Percentiles rank a stretch among this genome's conserved stretches.
phyloP scores from a whole-genome alignment of 1,140 invertebrate species.

The Eupristina koningsbergeri region DNA sequence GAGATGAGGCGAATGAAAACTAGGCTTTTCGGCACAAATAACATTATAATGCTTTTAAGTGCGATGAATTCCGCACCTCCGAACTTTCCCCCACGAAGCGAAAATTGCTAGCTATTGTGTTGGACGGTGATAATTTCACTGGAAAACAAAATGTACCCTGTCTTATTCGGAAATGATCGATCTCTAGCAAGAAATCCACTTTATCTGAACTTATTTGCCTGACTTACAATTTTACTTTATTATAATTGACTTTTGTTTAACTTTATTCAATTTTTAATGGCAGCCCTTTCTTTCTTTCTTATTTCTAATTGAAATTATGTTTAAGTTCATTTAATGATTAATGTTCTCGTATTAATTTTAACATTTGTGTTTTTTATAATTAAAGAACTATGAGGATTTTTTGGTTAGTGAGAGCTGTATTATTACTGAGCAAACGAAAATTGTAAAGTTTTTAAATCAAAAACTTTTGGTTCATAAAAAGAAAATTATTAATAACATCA shows the following conservation, averaged over 20 bases:
- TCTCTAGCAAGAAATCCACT: not conserved
- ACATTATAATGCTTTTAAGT: not conserved
- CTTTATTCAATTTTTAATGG: not conserved
- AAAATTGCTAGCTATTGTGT: not conserved
- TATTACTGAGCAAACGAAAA: no score
- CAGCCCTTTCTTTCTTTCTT: not conserved
- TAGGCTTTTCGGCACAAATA: not conserved
- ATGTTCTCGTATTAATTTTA: not conserved
- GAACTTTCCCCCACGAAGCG: not conserved
- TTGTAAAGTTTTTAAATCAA: no score
- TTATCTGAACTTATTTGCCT: no score
- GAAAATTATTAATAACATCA: no score
- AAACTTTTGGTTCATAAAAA: no score
- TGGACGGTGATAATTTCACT: not conserved
- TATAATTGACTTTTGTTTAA: not conserved
- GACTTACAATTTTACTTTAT: not conserved
- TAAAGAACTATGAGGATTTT: no score
- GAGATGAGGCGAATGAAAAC: not conserved
- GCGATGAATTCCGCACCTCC: not conserved
- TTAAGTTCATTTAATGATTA: not conserved
- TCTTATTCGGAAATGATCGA: not conserved
- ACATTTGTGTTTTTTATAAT: not conserved
- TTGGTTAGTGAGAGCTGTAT: no score
- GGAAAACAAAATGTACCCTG: not conserved
- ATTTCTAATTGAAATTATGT: not conserved